phyloP scores from a whole-genome alignment of 1,140 invertebrate genomes.

The Zaprionus lachaisei region DNA sequence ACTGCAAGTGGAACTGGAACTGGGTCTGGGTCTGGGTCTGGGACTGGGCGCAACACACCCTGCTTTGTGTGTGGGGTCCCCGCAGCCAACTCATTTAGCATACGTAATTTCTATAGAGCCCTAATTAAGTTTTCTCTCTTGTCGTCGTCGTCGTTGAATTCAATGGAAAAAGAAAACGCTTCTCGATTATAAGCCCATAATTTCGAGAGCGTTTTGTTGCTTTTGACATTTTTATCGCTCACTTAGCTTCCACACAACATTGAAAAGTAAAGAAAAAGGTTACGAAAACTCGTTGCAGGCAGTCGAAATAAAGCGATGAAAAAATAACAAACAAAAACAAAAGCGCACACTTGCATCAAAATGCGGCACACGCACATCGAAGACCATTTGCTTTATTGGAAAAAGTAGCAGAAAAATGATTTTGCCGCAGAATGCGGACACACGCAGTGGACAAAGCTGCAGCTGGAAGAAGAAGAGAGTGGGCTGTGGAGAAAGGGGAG shows the following conservation, averaged over 20 bases:
- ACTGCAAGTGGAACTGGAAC: conserved; percentile 22
- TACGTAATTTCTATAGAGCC: conserved; percentile 56
- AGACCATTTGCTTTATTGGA: conserved; percentile 77
- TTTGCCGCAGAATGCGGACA: conserved; percentile 80
- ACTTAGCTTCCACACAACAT: conserved; percentile 64
- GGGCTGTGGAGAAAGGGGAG: not conserved
- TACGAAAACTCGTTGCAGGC: conserved; percentile 59
- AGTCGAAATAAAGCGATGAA: conserved; percentile 26
- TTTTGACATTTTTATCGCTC: conserved; percentile 78
- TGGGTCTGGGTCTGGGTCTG: conserved; percentile 31
- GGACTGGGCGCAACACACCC: conserved; percentile 26
- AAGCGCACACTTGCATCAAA: conserved; percentile 51
- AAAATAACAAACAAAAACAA: not conserved
- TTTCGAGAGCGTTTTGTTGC: conserved; percentile 60
- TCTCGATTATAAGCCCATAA: conserved; percentile 69
- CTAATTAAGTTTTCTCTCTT: conserved; percentile 67
- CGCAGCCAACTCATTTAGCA: conserved; percentile 46
- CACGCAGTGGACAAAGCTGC: conserved; percentile 63
- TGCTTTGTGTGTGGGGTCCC: conserved; percentile 44
- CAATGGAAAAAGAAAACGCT: conserved; percentile 62
- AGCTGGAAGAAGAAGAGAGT: not conserved
- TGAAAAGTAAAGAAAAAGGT: conserved; percentile 60
- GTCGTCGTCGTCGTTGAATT: conserved; percentile 34
- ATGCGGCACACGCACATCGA: conserved; percentile 69
- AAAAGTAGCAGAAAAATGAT: conserved; percentile 76